Conservation (phyloP, 2,797 vertebrate genomes). For the Alca torda region DNA sequence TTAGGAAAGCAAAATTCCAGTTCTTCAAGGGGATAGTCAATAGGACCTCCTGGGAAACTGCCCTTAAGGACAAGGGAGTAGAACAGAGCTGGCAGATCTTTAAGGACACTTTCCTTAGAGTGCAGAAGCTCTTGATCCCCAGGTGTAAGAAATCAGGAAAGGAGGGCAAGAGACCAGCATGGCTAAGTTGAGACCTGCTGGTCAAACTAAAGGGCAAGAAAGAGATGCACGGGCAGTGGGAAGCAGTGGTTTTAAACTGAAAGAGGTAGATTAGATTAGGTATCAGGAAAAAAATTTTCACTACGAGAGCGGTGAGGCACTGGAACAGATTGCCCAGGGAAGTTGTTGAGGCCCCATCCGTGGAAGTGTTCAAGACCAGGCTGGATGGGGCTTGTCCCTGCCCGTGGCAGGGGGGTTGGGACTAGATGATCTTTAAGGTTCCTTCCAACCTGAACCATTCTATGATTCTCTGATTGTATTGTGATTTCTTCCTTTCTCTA, state of each 20-base stretch:
- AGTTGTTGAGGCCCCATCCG: too few relatives aligned
- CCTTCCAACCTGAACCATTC: neutral
- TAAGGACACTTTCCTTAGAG: neutral
- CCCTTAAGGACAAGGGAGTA: neutral
- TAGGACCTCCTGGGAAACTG: neutral
- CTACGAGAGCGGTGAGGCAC: too few relatives aligned
- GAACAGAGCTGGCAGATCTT: neutral
- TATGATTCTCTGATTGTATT: neutral
- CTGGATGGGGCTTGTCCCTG: neutral
- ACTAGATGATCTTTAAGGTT: neutral
- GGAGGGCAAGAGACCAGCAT: neutral
- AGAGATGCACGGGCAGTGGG: neutral
- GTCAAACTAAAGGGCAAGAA: neutral
- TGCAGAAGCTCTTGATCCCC: neutral
- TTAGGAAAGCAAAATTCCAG: neutral
- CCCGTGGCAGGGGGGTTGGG: neutral
- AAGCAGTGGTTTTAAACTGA: neutral
- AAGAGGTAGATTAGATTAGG: too few relatives aligned
- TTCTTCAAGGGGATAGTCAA: neutral
- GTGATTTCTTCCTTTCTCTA: neutral
- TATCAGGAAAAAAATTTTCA: too few relatives aligned
- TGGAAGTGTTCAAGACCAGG: too few relatives aligned
- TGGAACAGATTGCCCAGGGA: too few relatives aligned
- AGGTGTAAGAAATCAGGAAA: neutral
- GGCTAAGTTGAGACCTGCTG: neutral